A percentile compares a stretch with the other conserved stretches of the same genome.
phyloP scores from a whole-genome alignment of 2,888 invertebrate genomes.

The Drosophila heteroneura region DNA sequence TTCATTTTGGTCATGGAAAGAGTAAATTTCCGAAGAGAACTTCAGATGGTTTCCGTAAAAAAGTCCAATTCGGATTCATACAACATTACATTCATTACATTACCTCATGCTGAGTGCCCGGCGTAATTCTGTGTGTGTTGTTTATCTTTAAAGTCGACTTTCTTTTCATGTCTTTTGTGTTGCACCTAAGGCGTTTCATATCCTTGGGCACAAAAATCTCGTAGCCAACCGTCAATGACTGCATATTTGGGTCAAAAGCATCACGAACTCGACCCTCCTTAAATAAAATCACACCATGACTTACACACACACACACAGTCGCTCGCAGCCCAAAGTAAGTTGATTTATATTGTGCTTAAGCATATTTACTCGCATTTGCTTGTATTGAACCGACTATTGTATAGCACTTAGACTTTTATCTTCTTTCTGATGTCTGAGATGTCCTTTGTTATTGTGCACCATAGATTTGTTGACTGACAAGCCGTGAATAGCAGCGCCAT shows the following conservation, averaged over 20 bases:
- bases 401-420: conserved; percentile 28
- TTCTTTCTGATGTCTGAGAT: conserved; percentile 25
- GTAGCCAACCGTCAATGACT: conserved; percentile 35
- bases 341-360: conserved; percentile 37
- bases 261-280: conserved; percentile 6
- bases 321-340: not conserved
- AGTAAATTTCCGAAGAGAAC: not conserved
- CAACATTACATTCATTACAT: not conserved
- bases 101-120: conserved; percentile 7
- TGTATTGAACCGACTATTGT: conserved; percentile 29
- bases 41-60: not conserved
- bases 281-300: conserved; percentile 4
- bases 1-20: not conserved
- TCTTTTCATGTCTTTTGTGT: conserved; percentile 6
- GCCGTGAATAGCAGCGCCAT: conserved; percentile 9
- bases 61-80: conserved; percentile 3
- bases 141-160: conserved; percentile 4
- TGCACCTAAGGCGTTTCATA: conserved; percentile 20
- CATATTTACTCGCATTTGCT: conserved; percentile 39
- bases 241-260: conserved; percentile 48
- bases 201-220: conserved; percentile 10
- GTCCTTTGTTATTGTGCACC: conserved; percentile 49
- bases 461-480: conserved; percentile 53
- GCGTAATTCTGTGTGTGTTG: not conserved
- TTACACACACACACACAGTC: not conserved